Evolutionary conservation across 1,140 invertebrate species (phyloP).

Genomic region (Trypoxylus dichotomus): DNA sequence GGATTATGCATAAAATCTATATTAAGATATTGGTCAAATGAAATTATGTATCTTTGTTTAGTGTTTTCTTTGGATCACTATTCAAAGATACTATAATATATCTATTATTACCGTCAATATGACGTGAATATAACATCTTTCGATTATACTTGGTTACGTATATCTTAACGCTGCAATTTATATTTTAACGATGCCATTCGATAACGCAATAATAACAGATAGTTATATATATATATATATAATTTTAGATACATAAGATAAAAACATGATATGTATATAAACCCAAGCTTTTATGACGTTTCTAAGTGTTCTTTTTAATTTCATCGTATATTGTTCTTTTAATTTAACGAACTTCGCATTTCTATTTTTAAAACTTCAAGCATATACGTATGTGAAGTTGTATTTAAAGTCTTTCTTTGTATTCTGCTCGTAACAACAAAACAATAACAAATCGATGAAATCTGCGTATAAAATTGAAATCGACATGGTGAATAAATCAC

Average conservation of each 20-base stretch:
- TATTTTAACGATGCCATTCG: not conserved
- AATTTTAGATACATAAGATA: not conserved
- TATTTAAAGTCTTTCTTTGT: not conserved
- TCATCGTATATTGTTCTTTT: not conserved
- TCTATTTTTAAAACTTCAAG: not conserved
- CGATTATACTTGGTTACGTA: not conserved
- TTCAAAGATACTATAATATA: too few relatives aligned
- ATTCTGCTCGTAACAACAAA: not conserved
- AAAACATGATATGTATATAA: not conserved
- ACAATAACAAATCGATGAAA: conserved; percentile 3
- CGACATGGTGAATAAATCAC: conserved; percentile 5
- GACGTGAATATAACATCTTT: not conserved
- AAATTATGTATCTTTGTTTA: too few relatives aligned
- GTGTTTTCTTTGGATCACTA: too few relatives aligned
- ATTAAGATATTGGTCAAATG: too few relatives aligned
- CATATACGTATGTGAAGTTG: not conserved
- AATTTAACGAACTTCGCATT: not conserved
- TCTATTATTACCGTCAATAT: not conserved
- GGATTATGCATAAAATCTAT: too few relatives aligned
- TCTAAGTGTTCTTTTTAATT: not conserved
- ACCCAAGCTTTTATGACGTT: not conserved
- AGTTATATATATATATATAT: too few relatives aligned
- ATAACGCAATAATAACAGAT: not conserved
- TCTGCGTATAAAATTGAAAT: conserved; percentile 1
- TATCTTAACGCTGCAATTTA: not conserved